A percentile compares a stretch with the other conserved stretches of the same genome.
Conservation (phyloP, 2,113 vertebrate species). For the Platanista minor region DNA sequence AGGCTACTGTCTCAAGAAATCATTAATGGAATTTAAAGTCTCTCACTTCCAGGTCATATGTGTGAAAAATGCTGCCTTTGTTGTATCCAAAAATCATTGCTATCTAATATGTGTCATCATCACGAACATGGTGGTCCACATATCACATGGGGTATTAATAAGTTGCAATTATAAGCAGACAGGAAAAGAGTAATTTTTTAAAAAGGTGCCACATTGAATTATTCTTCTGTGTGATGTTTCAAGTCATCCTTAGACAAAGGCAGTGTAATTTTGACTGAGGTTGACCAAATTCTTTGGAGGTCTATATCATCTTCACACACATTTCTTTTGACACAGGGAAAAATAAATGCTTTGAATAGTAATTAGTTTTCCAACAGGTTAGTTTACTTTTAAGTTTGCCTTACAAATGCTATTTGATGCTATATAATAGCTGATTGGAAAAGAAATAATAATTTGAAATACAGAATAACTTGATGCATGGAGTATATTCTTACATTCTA, state of each 20-base stretch:
- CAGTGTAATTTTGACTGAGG: not conserved
- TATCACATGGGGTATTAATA: not conserved
- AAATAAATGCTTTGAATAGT: not conserved
- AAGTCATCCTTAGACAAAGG: not conserved
- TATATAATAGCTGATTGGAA: conserved; percentile 5
- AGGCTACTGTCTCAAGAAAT: conserved; percentile 41
- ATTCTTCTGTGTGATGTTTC: not conserved
- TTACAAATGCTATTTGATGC: conserved; percentile 4
- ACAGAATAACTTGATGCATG: not conserved
- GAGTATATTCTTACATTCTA: not conserved
- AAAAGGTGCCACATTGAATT: not conserved
- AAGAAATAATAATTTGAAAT: conserved; percentile 37
- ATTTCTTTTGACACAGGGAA: not conserved
- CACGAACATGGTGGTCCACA: not conserved
- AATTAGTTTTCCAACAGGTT: not conserved
- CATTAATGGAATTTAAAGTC: conserved; percentile 39
- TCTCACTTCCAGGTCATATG: conserved; percentile 27
- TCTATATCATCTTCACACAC: not conserved
- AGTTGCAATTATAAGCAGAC: not conserved
- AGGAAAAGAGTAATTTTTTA: not conserved
- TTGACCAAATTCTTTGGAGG: not conserved
- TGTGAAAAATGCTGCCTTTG: conserved; percentile 44
- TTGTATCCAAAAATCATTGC: conserved; percentile 1
- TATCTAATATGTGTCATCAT: not conserved
- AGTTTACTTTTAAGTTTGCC: not conserved